These are phyloP conservation scores for Meriones unguiculatus DNA, from an alignment of 2,113 vertebrate genomes.

Conservation along the genomic window DNA sequence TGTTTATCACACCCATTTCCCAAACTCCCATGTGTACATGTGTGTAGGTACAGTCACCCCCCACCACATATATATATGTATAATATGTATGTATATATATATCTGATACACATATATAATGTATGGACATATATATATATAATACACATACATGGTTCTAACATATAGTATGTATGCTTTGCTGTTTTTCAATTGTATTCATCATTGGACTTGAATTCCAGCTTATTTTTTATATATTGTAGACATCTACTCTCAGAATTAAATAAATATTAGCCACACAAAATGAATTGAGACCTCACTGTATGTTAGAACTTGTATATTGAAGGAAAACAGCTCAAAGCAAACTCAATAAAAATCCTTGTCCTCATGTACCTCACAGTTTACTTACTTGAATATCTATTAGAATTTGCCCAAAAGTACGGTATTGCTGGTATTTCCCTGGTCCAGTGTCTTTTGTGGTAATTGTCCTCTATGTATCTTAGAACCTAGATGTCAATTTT, in stretches of 20 bases:
- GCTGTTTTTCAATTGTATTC: neutral
- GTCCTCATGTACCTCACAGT: neutral
- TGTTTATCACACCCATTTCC: neutral
- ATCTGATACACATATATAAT: neutral
- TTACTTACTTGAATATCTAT: constrained; percentile 21
- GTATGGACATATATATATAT: neutral
- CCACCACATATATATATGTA: neutral
- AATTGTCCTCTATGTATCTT: neutral
- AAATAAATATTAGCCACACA: neutral
- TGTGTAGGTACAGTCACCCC: neutral
- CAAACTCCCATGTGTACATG: neutral
- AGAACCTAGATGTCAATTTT: neutral
- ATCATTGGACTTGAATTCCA: neutral
- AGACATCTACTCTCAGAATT: neutral
- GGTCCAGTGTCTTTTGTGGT: neutral
- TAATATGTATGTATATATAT: neutral
- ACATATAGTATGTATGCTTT: neutral
- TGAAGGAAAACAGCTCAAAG: neutral
- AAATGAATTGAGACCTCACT: neutral
- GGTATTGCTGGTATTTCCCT: neutral
- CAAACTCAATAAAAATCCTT: neutral
- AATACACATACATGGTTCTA: neutral
- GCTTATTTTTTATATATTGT: neutral
- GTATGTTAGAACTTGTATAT: neutral
- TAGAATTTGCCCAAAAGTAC: neutral